These are phyloP conservation scores for Urosaurus nigricauda DNA, from an alignment of 2,797 vertebrate genomes.

Conservation along the genomic window DNA sequence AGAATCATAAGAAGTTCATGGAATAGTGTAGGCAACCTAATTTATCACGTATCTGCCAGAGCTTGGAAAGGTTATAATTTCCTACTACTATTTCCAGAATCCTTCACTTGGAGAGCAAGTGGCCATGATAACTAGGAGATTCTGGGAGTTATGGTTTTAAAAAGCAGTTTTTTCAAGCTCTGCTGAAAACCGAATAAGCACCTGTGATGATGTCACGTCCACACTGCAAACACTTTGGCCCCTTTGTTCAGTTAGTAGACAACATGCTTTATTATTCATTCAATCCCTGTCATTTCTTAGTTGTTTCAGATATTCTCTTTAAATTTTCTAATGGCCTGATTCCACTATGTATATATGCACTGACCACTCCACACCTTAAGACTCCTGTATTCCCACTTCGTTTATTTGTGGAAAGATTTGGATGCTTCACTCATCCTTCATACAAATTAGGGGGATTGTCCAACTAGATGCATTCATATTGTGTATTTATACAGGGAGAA, in stretches of 20 bases:
- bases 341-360: not conserved
- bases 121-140: too few relatives aligned
- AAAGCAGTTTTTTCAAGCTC: too few relatives aligned
- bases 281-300: not conserved
- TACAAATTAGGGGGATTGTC: not conserved
- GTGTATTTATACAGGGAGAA: not conserved
- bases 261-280: conserved; percentile 1
- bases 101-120: too few relatives aligned
- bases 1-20: not conserved
- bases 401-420: not conserved
- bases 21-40: not conserved
- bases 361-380: too few relatives aligned
- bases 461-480: not conserved
- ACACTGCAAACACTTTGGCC: not conserved
- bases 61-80: too few relatives aligned
- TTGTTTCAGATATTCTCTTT: conserved; percentile 10
- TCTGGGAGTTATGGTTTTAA: too few relatives aligned
- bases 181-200: not conserved
- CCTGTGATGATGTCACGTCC: not conserved
- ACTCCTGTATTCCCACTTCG: not conserved
- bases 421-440: not conserved
- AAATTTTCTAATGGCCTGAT: not conserved
- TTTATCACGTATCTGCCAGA: not conserved
- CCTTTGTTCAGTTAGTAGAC: not conserved
- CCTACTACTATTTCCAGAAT: too few relatives aligned